Evolutionary conservation across 2,113 vertebrate species (phyloP).

Genomic region (Callocephalon fimbriatum): DNA sequence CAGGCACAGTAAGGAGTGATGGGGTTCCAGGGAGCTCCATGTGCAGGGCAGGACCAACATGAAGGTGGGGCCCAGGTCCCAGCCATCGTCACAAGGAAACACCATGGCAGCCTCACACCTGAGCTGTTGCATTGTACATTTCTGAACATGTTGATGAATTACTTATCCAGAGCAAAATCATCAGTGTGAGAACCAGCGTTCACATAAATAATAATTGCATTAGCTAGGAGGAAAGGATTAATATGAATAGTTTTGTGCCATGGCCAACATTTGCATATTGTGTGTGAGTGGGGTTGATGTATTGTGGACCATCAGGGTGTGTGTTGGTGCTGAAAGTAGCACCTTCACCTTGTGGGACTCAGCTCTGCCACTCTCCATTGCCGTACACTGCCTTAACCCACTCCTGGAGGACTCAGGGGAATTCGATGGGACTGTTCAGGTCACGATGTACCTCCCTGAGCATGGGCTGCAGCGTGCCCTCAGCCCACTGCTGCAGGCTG

Average conservation of each 20-base stretch:
- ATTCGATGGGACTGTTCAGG: not conserved
- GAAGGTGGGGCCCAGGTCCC: not conserved
- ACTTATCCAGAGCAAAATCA: not conserved
- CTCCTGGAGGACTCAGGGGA: not conserved
- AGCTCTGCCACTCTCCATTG: not conserved
- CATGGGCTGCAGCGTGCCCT: fast-evolving
- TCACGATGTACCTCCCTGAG: fast-evolving
- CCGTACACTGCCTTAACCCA: fast-evolving
- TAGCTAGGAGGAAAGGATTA: slow-evolving; percentile 13
- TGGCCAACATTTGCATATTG: not conserved
- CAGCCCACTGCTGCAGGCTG: not conserved
- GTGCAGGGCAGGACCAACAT: fast-evolving
- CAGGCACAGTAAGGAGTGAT: not conserved
- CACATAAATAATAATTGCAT: slow-evolving; percentile 29
- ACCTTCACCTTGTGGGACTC: not conserved
- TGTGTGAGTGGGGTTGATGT: fast-evolving
- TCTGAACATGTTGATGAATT: not conserved
- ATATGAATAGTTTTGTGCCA: not conserved
- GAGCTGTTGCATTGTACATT: not conserved
- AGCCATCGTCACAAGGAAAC: not conserved
- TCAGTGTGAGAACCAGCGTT: slow-evolving; percentile 3
- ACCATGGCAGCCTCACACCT: fast-evolving
- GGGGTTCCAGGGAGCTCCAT: not conserved
- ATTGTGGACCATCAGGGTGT: not conserved
- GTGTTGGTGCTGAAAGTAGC: not conserved